Evolutionary conservation across 2,113 vertebrate genomes (phyloP), one percentile per base, ranked within the genome.

Genomic region (Calyptommatus sinebrachiatus): DNA sequence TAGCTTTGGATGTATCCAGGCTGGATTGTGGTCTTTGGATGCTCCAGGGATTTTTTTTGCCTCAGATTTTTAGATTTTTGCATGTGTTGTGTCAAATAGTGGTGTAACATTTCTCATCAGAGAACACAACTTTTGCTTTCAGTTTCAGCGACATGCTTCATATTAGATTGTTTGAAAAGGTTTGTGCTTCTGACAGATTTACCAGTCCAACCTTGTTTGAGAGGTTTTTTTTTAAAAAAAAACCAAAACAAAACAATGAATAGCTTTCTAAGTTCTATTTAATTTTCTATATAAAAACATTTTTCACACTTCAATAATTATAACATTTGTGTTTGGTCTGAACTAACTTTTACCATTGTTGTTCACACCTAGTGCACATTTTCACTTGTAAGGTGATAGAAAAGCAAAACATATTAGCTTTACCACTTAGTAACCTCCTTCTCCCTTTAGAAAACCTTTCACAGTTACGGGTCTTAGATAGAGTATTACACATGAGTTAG

Each of bases 391-490:
- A 94, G 90, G 93, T 93, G 92, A 94, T 91, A 93, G 92, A 94
- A 90, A 93, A 91, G 84, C 90, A 94, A 94, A 95, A 90, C 93
- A 94, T 91, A 93, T 93, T 95, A 94, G 93, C 86, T 74, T 81
- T 76, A 89, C 84, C 85, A 86, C 93, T 95, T 92, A 94, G 93
- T 95, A 94, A 93, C 82, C 93, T 95, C 93, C 92, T 88, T 95
- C 93, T 92, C 88, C 82, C 53, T 41, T 41, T 57, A 92, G 90
- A 92, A 90, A 91, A 84, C 89, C 84, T 73, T 88, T 81, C 88
- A 85, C 94, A 92, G 93, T 18, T 94, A 84, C 90, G 80, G 84
- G 89, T 92, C 90, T 90, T 84, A 92, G 91, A 92, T 91, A 83
- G 93, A 93, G 91, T 89, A 85, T 76, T 79, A 92, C 91, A 93